These are phyloP conservation scores for Linepithema humile DNA, from an alignment of 1,140 invertebrate species.

Conservation along the genomic window DNA sequence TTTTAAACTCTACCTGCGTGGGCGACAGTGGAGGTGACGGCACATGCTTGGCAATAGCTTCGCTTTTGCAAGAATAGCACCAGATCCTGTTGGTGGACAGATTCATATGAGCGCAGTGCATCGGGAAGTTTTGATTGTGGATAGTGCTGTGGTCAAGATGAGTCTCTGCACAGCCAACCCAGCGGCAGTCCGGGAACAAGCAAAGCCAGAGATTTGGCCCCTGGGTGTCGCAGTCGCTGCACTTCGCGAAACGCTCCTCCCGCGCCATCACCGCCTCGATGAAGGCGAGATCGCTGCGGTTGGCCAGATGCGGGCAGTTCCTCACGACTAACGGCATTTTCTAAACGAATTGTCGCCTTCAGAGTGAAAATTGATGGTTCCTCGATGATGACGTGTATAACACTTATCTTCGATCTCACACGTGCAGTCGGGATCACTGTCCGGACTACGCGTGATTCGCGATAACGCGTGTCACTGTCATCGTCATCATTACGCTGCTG, in stretches of 20 bases:
- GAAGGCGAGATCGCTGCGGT: constrained; percentile 75
- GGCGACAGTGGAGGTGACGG: constrained; percentile 74
- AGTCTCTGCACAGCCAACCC: constrained; percentile 92
- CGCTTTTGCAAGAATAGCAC: constrained; percentile 92
- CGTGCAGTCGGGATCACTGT: background rate
- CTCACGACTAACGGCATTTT: constrained; percentile 79
- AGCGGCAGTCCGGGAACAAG: constrained; percentile 90
- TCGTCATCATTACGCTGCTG: background rate
- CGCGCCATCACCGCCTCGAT: constrained; percentile 74
- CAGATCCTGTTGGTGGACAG: constrained; percentile 92
- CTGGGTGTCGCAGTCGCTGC: constrained; percentile 78
- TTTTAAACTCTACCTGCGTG: constrained; percentile 79
- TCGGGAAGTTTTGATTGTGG: constrained; percentile 89
- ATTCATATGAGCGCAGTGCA: constrained; percentile 93
- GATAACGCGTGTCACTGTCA: constrained; percentile 37
- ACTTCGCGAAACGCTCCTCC: constrained; percentile 79
- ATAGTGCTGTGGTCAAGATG: constrained; percentile 91
- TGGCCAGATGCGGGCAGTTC: constrained; percentile 79
- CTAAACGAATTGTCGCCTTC: constrained; percentile 6
- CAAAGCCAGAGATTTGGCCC: constrained; percentile 94
- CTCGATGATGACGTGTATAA: constrained; percentile 10
- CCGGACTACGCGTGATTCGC: constrained; percentile 50
- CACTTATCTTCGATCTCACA: background rate
- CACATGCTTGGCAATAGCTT: constrained; percentile 86
- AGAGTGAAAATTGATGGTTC: too few species aligned